Evolutionary conservation across 2,113 vertebrate species (phyloP).

Genomic region (Hiodon alosoides): DNA sequence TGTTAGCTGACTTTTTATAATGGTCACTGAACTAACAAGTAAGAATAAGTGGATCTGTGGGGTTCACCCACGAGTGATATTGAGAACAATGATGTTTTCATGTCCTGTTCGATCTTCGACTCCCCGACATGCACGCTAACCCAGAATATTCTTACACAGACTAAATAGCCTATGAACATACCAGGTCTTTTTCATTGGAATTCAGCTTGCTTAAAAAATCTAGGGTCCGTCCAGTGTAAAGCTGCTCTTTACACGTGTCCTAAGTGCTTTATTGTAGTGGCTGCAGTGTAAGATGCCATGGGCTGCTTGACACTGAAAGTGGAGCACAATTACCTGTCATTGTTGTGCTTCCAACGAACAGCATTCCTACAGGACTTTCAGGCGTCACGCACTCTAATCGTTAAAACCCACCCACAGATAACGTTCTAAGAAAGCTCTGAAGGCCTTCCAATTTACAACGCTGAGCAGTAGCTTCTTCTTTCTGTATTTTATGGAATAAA

Average conservation of each 20-base stretch:
- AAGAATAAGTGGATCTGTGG: too few species aligned
- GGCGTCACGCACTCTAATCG: slow-evolving; percentile 27
- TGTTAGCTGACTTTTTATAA: too few species aligned
- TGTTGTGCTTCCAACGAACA: slow-evolving; percentile 34
- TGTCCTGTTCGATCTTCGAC: too few species aligned
- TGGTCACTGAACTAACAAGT: too few species aligned
- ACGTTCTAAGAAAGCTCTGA: slow-evolving; percentile 34
- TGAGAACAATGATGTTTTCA: too few species aligned
- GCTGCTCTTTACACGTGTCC: neutral
- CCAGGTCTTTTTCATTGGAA: neutral
- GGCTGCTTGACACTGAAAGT: slow-evolving; percentile 14
- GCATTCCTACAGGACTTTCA: slow-evolving; percentile 28
- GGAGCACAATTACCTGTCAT: slow-evolving; percentile 25
- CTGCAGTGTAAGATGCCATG: slow-evolving; percentile 19
- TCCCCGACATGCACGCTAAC: too few species aligned
- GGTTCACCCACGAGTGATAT: too few species aligned
- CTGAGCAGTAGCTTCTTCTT: slow-evolving; percentile 23
- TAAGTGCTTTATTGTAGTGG: slow-evolving; percentile 9
- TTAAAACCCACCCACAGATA: slow-evolving; percentile 35
- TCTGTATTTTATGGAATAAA: slow-evolving; percentile 13
- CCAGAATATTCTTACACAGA: too few species aligned
- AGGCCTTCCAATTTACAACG: slow-evolving; percentile 35
- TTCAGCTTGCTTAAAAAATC: neutral
- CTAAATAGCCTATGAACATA: too few species aligned
- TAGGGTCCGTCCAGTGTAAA: neutral